Conservation (phyloP, 2,113 vertebrate species). For the Oceanites oceanicus region DNA sequence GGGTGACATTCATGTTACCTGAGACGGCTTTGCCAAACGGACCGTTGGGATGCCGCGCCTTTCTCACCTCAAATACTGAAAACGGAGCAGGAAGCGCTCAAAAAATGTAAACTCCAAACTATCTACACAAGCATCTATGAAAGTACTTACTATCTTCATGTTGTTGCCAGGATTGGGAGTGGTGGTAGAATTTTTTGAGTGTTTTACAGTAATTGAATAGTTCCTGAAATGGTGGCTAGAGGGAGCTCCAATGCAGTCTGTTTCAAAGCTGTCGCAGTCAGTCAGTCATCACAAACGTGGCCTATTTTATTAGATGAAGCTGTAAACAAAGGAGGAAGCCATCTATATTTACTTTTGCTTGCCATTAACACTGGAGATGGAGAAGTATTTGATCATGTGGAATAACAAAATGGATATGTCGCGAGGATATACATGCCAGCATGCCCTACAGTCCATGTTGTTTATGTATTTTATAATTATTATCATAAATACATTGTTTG, state of each 20-base stretch:
- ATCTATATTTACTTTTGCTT: background rate
- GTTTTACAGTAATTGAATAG: background rate
- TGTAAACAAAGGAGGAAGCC: background rate
- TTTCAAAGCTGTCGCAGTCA: accelerated
- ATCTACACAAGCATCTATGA: accelerated
- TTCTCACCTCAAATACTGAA: background rate
- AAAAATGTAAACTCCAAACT: background rate
- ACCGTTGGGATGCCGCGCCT: accelerated
- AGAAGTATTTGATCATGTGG: background rate
- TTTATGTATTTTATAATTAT: background rate
- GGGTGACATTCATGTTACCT: accelerated
- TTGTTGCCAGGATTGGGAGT: accelerated
- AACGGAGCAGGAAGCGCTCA: background rate
- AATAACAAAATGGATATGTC: background rate
- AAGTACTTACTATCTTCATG: accelerated
- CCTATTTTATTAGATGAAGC: accelerated
- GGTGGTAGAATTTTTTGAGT: accelerated
- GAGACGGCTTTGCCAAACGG: accelerated
- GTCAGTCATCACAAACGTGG: accelerated
- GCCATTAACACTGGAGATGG: background rate
- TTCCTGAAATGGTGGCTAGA: constrained; percentile 7
- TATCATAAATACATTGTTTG: background rate
- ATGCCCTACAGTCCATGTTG: accelerated
- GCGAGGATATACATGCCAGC: no score
- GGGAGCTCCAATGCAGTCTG: constrained; percentile 49